phyloP scores from a whole-genome alignment of 2,888 invertebrate species.

The Thymelicus sylvestris region DNA sequence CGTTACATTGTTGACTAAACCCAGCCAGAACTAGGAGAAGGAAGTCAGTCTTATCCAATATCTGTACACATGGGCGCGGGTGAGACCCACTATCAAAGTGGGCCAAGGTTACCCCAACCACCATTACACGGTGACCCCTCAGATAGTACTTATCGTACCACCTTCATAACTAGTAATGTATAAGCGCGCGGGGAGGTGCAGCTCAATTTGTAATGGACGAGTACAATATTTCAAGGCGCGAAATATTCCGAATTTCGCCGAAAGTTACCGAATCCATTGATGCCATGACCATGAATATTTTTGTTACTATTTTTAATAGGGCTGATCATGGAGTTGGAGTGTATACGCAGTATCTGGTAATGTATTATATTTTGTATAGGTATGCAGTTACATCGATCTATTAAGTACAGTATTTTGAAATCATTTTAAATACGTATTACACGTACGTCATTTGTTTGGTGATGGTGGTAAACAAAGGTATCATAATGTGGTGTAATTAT shows the following conservation, averaged over 20 bases:
- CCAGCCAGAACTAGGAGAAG: conserved; percentile 45
- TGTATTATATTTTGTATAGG: too few relatives aligned
- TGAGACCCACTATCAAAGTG: conserved; percentile 61
- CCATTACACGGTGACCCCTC: conserved; percentile 60
- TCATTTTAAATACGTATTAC: too few relatives aligned
- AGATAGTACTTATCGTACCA: conserved; percentile 50
- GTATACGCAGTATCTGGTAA: too few relatives aligned
- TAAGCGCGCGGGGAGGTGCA: conserved; percentile 47
- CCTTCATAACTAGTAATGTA: conserved; percentile 40
- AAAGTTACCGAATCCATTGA: conserved; percentile 51
- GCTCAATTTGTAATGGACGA: conserved; percentile 51
- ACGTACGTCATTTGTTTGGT: too few relatives aligned
- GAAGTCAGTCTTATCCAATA: conserved; percentile 67
- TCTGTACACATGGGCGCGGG: conserved; percentile 51
- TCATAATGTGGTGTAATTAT: too few relatives aligned
- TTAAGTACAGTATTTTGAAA: too few relatives aligned
- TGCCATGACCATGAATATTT: background rate
- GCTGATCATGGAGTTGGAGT: too few relatives aligned
- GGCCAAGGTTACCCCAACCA: conserved; percentile 68
- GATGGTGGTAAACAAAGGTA: too few relatives aligned
- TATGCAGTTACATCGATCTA: too few relatives aligned
- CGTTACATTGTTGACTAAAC: too few relatives aligned
- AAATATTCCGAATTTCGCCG: conserved; percentile 60
- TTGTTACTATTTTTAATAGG: background rate
- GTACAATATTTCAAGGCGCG: conserved; percentile 43